Evolutionary conservation across 2,797 vertebrate genomes (phyloP), one percentile per base, ranked within the genome.

Genomic region (Sebastes reedi): DNA sequence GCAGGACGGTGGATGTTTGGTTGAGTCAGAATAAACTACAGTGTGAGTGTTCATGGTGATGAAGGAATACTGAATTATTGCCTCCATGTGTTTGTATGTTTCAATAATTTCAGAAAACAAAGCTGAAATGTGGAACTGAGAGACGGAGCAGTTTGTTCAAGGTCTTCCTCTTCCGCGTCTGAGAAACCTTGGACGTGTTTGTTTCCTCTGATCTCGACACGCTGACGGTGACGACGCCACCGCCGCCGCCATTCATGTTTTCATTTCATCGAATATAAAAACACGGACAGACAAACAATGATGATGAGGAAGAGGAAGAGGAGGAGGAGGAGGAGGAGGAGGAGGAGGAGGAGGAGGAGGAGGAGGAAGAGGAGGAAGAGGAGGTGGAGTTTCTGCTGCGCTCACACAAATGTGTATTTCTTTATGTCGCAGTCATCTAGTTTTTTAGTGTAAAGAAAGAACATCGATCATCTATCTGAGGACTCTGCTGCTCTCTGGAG

Each of bases 381-480:
- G 42, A 58, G 30, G 7, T 6, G 14, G 46, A 7, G 6, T 79
- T 89, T 71, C 16, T 85, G 83, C 73, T 76, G 77, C 68, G 11
- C 3, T 81, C 71, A 86, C 81, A 88, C 30, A 68, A 75, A 81
- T 25, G 25, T 12, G 29, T 10, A 39, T 50, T 42, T 66, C 39
- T 50, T 72, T 27, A 4, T 29, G 27, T 25, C 13, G 10, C 32
- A 50, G 13, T 52, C 12, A 10, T 50, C 25, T 22, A 8, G 58
- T 13, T 50, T 46, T 11, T 36, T 16, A 39, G 2, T 22, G 27
- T 54, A 8, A 30, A 14, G 65, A 11, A 6, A n/a, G 22, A 13
- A 25, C 30, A 34, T 64, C 29, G 4, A 20, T 75, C 32, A 8
- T 65, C 61, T 3, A 0, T 42, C 52, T n/a, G 46, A 55, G 60